phyloP scores from a whole-genome alignment of 2,113 vertebrate genomes.

The Nerophis ophidion region DNA sequence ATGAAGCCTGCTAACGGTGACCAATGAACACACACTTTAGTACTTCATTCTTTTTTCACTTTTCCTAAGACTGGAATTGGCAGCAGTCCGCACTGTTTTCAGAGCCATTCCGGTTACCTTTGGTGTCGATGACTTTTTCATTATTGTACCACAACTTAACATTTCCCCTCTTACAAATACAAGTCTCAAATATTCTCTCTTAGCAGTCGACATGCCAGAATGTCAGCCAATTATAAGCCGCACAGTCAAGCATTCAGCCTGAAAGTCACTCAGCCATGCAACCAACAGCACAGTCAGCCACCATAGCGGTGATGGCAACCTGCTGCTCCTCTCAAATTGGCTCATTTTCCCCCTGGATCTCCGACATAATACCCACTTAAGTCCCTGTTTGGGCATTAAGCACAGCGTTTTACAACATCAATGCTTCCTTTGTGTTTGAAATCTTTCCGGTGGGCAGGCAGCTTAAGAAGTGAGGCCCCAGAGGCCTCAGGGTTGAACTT shows the following conservation, averaged over 20 bases:
- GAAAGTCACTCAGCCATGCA: slow-evolving; percentile 47
- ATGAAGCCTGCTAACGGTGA: background rate
- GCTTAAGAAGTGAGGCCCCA: slow-evolving; percentile 42
- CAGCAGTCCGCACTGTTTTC: background rate
- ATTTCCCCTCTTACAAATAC: slow-evolving; percentile 22
- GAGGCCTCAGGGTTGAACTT: slow-evolving; percentile 48
- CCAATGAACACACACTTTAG: background rate
- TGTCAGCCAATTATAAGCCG: slow-evolving; percentile 44
- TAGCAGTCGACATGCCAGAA: slow-evolving; percentile 23
- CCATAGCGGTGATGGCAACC: slow-evolving; percentile 52
- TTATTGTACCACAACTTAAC: background rate
- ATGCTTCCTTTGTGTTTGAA: slow-evolving; percentile 62
- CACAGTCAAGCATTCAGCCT: slow-evolving; percentile 46
- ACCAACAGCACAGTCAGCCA: slow-evolving; percentile 43
- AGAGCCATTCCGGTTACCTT: background rate
- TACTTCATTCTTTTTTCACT: background rate
- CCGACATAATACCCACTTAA: slow-evolving; percentile 64
- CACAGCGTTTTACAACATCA: slow-evolving; percentile 51
- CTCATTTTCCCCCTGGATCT: slow-evolving; percentile 58
- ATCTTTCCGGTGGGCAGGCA: slow-evolving; percentile 54
- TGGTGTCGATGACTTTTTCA: background rate
- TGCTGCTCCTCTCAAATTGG: slow-evolving; percentile 63
- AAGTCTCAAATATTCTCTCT: slow-evolving; percentile 27
- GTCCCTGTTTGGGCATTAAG: slow-evolving; percentile 51
- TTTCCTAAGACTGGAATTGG: background rate